Percentiles rank a stretch among this genome's conserved stretches.
Evolutionary conservation across 2,113 vertebrate genomes (phyloP).

Genomic region (Scartelaos histophorus): DNA sequence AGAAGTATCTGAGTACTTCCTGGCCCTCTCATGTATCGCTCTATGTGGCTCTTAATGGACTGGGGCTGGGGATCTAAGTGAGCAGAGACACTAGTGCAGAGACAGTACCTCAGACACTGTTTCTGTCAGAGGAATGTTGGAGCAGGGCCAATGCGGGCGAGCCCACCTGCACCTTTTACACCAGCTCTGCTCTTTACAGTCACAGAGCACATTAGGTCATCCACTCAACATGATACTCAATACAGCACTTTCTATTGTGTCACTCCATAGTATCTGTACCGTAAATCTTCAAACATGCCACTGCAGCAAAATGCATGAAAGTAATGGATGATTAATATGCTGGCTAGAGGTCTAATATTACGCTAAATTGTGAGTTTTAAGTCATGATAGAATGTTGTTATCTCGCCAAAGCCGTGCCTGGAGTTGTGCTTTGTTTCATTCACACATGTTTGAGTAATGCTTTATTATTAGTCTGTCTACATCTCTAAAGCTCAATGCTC

Average conservation of each 20-base stretch:
- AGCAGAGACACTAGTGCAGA: constrained; percentile 18
- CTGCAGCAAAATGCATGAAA: not conserved
- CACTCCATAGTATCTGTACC: not conserved
- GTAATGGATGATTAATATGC: not conserved
- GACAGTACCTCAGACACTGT: constrained; percentile 34
- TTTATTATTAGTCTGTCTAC: too few relatives aligned
- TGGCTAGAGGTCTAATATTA: too few relatives aligned
- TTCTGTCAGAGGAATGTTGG: constrained; percentile 36
- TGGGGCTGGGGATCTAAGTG: constrained; percentile 34
- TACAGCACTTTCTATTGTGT: not conserved
- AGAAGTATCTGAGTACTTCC: constrained; percentile 11
- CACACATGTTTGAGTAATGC: too few relatives aligned
- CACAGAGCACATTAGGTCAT: constrained; percentile 19
- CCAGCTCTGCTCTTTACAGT: not conserved
- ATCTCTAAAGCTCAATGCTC: too few relatives aligned
- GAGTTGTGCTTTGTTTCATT: too few relatives aligned
- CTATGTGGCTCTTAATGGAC: constrained; percentile 25
- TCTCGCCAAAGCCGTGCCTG: too few relatives aligned
- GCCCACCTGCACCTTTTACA: constrained; percentile 37
- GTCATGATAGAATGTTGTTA: too few relatives aligned
- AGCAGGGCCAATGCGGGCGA: constrained; percentile 28
- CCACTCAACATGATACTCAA: not conserved
- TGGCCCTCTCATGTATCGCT: constrained; percentile 4
- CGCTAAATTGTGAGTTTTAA: too few relatives aligned
- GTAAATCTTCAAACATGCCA: not conserved